Conservation (phyloP, 1,140 invertebrate genomes). For the Temnothorax curvispinosus region DNA sequence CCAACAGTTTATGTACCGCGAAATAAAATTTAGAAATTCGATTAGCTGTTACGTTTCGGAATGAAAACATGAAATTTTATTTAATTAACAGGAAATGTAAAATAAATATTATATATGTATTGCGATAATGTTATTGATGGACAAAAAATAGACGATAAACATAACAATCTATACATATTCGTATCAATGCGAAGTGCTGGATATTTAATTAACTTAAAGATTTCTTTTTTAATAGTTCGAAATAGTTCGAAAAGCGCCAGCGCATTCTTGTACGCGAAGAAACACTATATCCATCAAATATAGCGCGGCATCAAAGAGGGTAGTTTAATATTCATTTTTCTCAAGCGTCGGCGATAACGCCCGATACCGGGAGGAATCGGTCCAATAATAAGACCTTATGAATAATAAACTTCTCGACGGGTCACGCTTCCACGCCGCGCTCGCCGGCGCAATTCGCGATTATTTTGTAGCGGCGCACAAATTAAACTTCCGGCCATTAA, state of each 20-base stretch:
- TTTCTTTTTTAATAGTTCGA: not conserved
- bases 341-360: slow-evolving; percentile 50
- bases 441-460: slow-evolving; percentile 65
- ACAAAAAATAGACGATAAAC: slow-evolving; percentile 8
- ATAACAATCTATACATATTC: not conserved
- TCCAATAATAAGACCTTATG: slow-evolving; percentile 65
- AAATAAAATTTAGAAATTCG: slow-evolving; percentile 50
- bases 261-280: slow-evolving; percentile 32
- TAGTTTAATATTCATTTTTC: slow-evolving; percentile 61
- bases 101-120: not conserved
- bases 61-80: not conserved
- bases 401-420: slow-evolving; percentile 72
- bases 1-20: slow-evolving; percentile 2
- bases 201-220: not conserved
- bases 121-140: slow-evolving; percentile 11
- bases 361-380: slow-evolving; percentile 60
- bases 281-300: slow-evolving; percentile 37
- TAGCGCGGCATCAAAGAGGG: slow-evolving; percentile 38
- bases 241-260: not conserved
- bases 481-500: slow-evolving; percentile 82
- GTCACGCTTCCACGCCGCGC: slow-evolving; percentile 64
- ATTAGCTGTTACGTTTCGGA: slow-evolving; percentile 2
- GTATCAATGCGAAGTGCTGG: not conserved
- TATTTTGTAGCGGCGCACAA: slow-evolving; percentile 80
- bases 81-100: not conserved